These are phyloP conservation scores for Trissolcus basalis DNA, from an alignment of 1,140 invertebrate genomes.

Conservation along the genomic window DNA sequence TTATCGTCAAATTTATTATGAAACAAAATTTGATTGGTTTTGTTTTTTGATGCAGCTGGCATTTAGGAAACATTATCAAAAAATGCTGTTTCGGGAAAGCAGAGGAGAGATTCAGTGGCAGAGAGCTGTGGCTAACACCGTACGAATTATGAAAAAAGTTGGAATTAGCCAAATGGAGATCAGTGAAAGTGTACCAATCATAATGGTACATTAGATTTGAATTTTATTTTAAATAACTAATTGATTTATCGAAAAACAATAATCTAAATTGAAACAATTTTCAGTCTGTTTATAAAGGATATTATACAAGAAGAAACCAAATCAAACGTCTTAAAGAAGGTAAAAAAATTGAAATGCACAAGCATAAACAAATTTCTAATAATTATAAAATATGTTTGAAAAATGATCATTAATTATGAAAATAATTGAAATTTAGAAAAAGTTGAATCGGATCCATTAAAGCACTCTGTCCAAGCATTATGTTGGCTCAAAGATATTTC, in stretches of 20 bases:
- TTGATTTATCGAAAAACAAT: slow-evolving; percentile 5
- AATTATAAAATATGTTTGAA: too few species aligned
- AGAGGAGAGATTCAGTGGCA: slow-evolving; percentile 73
- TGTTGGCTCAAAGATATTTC: too few species aligned
- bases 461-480: too few species aligned
- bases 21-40: too few species aligned
- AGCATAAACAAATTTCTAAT: too few species aligned
- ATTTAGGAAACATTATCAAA: slow-evolving; percentile 65
- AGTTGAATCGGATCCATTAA: too few species aligned
- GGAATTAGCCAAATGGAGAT: slow-evolving; percentile 72
- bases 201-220: slow-evolving; percentile 45
- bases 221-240: slow-evolving; percentile 1
- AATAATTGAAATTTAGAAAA: too few species aligned
- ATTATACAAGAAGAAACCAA: slow-evolving; percentile 70
- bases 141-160: slow-evolving; percentile 70
- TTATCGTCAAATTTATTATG: too few species aligned
- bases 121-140: slow-evolving; percentile 71
- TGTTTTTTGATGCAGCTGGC: slow-evolving; percentile 19
- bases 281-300: slow-evolving; percentile 73
- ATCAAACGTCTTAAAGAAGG: slow-evolving; percentile 25
- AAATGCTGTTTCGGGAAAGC: slow-evolving; percentile 60
- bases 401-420: too few species aligned
- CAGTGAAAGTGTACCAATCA: slow-evolving; percentile 68
- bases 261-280: slow-evolving; percentile 3
- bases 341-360: slow-evolving; percentile 5